phyloP scores from a whole-genome alignment of 2,113 vertebrate species.

The Muscicapa adusta region DNA sequence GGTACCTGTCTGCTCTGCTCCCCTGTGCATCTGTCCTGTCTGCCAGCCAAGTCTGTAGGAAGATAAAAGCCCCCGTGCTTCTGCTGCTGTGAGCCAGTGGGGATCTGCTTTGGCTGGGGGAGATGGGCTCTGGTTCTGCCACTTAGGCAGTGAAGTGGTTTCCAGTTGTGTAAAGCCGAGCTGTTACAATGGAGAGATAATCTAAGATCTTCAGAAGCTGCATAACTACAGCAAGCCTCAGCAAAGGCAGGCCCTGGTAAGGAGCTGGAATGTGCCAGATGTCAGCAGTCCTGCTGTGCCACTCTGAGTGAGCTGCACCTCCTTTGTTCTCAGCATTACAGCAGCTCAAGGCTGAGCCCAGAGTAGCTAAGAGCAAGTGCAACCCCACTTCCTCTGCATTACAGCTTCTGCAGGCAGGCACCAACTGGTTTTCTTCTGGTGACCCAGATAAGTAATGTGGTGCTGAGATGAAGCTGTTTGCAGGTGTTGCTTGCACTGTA shows the following conservation, averaged over 20 bases:
- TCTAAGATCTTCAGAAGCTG: background rate
- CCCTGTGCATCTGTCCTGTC: background rate
- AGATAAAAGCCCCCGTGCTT: background rate
- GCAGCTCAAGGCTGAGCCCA: background rate
- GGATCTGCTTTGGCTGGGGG: background rate
- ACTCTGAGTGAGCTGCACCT: background rate
- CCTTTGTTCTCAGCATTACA: background rate
- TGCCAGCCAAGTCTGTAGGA: background rate
- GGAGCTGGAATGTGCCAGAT: background rate
- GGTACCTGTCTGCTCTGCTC: background rate
- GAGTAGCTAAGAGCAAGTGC: background rate
- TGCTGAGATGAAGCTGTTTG: background rate
- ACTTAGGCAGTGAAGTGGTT: background rate
- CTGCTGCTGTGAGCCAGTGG: background rate
- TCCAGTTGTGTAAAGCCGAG: background rate
- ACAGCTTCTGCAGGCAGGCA: background rate
- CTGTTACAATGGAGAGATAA: background rate
- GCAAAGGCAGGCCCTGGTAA: background rate
- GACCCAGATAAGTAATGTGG: background rate
- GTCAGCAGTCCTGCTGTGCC: background rate
- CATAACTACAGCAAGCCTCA: fast-evolving
- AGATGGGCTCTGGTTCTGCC: background rate
- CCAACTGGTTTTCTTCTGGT: background rate
- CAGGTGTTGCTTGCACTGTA: background rate
- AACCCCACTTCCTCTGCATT: background rate